A percentile compares a stretch with the other conserved stretches of the same genome.
Evolutionary conservation across 2,888 invertebrate species (phyloP).

Genomic region (Ichneumoninae sp.): DNA sequence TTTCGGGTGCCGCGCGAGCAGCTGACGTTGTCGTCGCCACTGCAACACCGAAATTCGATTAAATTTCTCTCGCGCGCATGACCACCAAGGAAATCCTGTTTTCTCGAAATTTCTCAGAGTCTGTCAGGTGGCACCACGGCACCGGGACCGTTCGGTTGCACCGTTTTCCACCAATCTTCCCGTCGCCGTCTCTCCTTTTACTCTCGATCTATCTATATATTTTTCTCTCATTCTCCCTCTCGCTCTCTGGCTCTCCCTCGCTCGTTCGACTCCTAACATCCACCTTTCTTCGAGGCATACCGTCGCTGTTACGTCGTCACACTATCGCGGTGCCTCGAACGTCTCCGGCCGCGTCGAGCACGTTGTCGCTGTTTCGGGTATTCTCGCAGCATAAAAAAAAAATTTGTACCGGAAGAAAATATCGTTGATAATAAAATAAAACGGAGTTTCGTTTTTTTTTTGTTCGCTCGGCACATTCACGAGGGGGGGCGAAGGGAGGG

Average conservation of each 20-base stretch:
- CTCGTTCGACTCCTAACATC: constrained; percentile 5
- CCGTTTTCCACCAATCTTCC: constrained; percentile 1
- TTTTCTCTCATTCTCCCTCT: neutral
- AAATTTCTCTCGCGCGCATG: constrained; percentile 74
- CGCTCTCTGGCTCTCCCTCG: neutral
- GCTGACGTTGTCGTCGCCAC: constrained; percentile 73
- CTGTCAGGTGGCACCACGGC: constrained; percentile 83
- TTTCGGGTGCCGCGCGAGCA: constrained; percentile 1
- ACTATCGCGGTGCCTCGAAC: constrained; percentile 29
- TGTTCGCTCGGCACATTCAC: neutral
- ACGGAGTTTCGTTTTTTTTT: constrained; percentile 16
- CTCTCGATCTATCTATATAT: neutral
- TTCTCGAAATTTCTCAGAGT: constrained; percentile 80
- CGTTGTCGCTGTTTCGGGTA: neutral
- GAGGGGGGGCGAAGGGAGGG: neutral
- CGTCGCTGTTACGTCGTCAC: constrained; percentile 38
- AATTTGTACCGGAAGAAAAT: neutral
- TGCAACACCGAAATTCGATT: constrained; percentile 72
- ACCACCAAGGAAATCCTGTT: constrained; percentile 79
- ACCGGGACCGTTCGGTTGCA: constrained; percentile 30
- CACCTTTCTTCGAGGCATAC: constrained; percentile 23
- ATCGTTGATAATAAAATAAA: constrained; percentile 2
- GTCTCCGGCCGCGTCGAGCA: neutral
- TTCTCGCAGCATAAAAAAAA: neutral
- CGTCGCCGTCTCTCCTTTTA: neutral